Conservation (phyloP, 2,113 vertebrate species). For the Parotia lawesii region DNA sequence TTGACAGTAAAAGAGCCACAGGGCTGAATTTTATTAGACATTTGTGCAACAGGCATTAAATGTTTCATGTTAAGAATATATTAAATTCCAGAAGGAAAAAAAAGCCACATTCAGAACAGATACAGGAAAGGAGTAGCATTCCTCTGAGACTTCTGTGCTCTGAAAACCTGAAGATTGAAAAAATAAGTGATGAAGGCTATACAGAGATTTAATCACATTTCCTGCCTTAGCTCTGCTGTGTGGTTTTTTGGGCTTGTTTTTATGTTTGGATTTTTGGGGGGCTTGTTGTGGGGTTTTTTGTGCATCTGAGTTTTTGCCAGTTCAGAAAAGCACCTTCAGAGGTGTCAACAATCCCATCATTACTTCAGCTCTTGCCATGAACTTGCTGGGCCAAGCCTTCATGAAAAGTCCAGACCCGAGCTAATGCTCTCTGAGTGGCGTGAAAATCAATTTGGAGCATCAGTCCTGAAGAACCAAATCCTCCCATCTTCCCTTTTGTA, state of each 20-base stretch:
- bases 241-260: background rate
- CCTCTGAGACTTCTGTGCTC: background rate
- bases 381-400: background rate
- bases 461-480: background rate
- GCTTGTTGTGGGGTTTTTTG: background rate
- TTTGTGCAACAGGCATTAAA: conserved; percentile 61
- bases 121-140: background rate
- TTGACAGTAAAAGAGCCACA: conserved; percentile 38
- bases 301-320: background rate
- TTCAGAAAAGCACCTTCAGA: background rate
- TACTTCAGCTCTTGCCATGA: background rate
- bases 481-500: background rate
- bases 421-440: background rate
- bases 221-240: background rate
- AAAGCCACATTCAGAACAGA: background rate
- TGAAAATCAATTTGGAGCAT: background rate
- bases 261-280: background rate
- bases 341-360: background rate
- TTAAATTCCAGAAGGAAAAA: background rate
- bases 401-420: background rate
- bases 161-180: background rate
- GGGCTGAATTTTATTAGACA: conserved; percentile 53
- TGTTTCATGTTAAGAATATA: conserved; percentile 57
- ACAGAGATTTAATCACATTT: background rate
- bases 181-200: background rate